Base-by-base conservation (phyloP, 2,113 vertebrate species). In the Montifringilla adamsi region DNA sequence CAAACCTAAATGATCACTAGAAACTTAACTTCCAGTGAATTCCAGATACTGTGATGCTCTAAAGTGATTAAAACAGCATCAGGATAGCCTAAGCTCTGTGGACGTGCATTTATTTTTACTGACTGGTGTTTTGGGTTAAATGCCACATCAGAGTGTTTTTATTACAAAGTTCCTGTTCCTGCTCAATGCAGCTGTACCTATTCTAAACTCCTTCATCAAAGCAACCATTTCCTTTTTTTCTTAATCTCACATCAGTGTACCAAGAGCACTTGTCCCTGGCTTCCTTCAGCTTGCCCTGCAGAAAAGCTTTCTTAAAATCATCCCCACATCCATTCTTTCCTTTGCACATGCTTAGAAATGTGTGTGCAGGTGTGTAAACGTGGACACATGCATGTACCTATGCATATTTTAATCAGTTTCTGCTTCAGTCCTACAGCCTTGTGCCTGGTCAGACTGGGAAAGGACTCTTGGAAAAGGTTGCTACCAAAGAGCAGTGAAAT, bases 141-240 rank as follows among this genome's bases (percentile, higher is more conserved):
- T 50, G 79, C 69, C 78, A 91, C 90, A 89, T 95, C 90, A 93
- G 91, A 94, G 69, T 93, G 81, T 84, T 95, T 93, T 94, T 95
- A 93, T 95, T 94, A 90, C 63, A 75, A 90, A 89, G 87, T 95
- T 96, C 92, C 94, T 93, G 63, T 93, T 97, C 76, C 88, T 89
- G 86, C 64, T 53, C 49, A 84, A 15, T 87, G 58, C 87, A 91
- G 73, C 84, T 97, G 89, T 89, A 96, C 78, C 69, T 91, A 78
- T 94, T 93, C 90, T 97, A 80, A 95, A 84, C 77, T 67, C 23
- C 62, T 92, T 72, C 87, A 90, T 94, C 90, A 93, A 90, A 96
- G 41, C 33, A 23, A 63, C 63, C 31, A 49, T 94, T 97, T 97
- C 95, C 89, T 89, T 84, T 93, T 84, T 74, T 80, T 39, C 47